phyloP scores from a whole-genome alignment of 1,140 invertebrate species.

The Lutraria rhynchaena region DNA sequence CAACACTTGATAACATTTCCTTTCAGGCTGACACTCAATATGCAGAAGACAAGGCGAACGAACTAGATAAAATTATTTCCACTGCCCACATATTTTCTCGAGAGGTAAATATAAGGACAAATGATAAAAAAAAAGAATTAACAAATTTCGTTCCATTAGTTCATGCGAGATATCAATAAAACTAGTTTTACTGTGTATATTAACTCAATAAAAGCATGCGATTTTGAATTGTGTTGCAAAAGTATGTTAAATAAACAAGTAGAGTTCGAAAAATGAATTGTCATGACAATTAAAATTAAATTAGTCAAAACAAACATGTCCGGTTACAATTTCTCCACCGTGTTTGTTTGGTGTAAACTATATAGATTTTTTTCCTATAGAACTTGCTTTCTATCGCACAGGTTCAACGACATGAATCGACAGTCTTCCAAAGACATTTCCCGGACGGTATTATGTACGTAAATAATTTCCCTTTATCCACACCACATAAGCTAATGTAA shows the following conservation, averaged over 20 bases:
- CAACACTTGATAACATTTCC: too few species aligned
- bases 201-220: background rate
- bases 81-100: conserved; percentile 46
- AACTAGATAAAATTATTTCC: conserved; percentile 46
- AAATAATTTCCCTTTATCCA: conserved; percentile 18
- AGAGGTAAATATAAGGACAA: conserved; percentile 26
- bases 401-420: conserved; percentile 65
- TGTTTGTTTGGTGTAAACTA: too few species aligned
- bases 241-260: too few species aligned
- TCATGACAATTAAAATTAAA: too few species aligned
- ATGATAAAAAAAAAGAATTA: background rate
- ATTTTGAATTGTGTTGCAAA: background rate
- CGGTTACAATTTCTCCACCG: too few species aligned
- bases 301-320: too few species aligned
- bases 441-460: conserved; percentile 66
- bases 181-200: background rate
- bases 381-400: too few species aligned
- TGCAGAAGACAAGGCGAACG: conserved; percentile 37
- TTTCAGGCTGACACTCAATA: conserved; percentile 18
- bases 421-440: conserved; percentile 57
- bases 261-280: too few species aligned
- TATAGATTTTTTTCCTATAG: too few species aligned
- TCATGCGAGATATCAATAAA: too few species aligned
- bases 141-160: too few species aligned
- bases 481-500: too few species aligned